Evolutionary conservation across 2,113 vertebrate species (phyloP).

Genomic region (Poecilia latipinna): DNA sequence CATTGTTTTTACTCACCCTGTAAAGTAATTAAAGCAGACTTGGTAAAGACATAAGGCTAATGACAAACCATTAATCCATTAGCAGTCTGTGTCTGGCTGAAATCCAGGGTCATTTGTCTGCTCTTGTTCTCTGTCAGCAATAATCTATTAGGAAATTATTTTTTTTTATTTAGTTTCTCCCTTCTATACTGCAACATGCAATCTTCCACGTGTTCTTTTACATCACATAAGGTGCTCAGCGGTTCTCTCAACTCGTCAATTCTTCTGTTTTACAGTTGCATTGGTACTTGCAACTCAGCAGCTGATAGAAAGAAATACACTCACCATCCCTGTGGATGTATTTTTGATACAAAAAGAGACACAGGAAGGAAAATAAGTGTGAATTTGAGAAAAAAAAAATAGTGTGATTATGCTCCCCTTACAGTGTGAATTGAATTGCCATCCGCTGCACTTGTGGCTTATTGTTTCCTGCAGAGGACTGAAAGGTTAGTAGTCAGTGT

Average conservation of each 20-base stretch:
- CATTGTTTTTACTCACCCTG: neutral
- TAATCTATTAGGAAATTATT: neutral
- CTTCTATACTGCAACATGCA: too few species aligned
- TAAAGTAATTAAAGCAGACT: slow-evolving; percentile 5
- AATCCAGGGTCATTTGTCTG: slow-evolving; percentile 6
- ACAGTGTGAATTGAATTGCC: slow-evolving; percentile 34
- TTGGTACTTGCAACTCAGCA: slow-evolving; percentile 10
- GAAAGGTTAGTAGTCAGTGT: slow-evolving; percentile 29
- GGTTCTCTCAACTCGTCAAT: neutral
- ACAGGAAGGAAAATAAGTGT: slow-evolving; percentile 7
- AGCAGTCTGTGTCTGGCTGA: slow-evolving; percentile 2
- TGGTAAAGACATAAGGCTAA: neutral
- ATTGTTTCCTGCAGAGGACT: slow-evolving; percentile 49
- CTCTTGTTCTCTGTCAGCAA: neutral
- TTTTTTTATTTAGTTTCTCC: neutral
- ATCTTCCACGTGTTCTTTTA: neutral
- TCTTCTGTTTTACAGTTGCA: neutral
- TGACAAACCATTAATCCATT: slow-evolving; percentile 9
- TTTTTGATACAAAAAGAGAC: neutral
- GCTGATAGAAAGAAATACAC: neutral
- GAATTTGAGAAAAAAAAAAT: slow-evolving; percentile 35
- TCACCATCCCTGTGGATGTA: neutral
- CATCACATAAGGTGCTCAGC: neutral
- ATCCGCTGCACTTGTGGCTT: slow-evolving; percentile 25
- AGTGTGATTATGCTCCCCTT: slow-evolving; percentile 40